Evolutionary conservation across 2,797 vertebrate genomes (phyloP).

Genomic region (Bufotes viridis): DNA sequence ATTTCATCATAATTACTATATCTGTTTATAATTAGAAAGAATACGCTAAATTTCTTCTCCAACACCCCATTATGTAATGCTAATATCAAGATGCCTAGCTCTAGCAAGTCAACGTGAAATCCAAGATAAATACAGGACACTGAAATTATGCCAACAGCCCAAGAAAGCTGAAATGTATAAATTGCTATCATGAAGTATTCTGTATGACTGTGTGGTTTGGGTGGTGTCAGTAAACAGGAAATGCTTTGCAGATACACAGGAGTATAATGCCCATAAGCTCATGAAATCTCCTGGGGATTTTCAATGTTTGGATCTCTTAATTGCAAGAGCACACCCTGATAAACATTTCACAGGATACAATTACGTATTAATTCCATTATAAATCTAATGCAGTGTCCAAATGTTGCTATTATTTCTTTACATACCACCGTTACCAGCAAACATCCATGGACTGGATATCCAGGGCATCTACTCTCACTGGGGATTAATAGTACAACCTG

Average conservation of each 20-base stretch:
- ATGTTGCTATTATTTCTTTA: neutral
- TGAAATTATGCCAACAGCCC: neutral
- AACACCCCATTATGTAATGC: neutral
- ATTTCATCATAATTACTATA: too few species aligned
- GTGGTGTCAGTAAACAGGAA: conserved; percentile 52
- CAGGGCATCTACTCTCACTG: neutral
- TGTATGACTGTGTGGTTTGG: conserved; percentile 14
- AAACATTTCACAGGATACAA: conserved; percentile 42
- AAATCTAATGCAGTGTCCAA: neutral
- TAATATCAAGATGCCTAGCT: neutral
- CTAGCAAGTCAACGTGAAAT: neutral
- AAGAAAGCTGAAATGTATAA: neutral
- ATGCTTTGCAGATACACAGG: conserved; percentile 14
- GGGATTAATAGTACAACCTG: neutral
- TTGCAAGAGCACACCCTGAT: conserved; percentile 42
- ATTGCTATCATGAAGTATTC: neutral
- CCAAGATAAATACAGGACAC: neutral
- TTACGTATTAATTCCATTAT: conserved; percentile 23
- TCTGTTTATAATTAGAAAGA: neutral
- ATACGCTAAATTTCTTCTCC: neutral
- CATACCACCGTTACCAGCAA: neutral
- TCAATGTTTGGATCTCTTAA: conserved; percentile 48
- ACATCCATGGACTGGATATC: neutral
- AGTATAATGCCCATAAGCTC: conserved; percentile 35
- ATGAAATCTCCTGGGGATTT: conserved; percentile 27